Evolutionary conservation across 1,140 invertebrate genomes (phyloP).

Genomic region (Heliothis subflexa): DNA sequence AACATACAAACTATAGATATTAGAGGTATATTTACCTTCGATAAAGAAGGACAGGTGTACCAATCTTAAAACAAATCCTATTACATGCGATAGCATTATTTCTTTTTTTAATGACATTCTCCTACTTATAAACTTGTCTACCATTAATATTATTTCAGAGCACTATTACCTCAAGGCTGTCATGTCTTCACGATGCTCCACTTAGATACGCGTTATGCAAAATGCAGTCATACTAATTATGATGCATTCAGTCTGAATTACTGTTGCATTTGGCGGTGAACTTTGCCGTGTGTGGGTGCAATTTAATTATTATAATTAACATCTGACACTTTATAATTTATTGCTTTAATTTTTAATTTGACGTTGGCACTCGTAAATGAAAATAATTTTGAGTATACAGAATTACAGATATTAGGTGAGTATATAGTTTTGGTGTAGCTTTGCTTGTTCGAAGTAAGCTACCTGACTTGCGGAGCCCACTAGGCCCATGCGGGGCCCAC

Average conservation of each 20-base stretch:
- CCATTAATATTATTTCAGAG: neutral
- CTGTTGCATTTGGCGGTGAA: neutral
- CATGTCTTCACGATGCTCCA: conserved; percentile 12
- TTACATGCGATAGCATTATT: too few species aligned
- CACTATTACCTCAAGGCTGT: conserved; percentile 16
- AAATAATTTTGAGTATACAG: too few species aligned
- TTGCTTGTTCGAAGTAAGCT: too few species aligned
- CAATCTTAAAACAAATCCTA: too few species aligned
- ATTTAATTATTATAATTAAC: conserved; percentile 9
- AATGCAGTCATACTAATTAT: conserved; percentile 3
- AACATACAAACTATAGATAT: too few species aligned
- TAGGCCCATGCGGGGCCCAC: too few species aligned
- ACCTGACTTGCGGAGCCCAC: too few species aligned
- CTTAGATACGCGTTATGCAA: conserved; percentile 28
- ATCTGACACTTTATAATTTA: neutral
- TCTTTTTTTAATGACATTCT: conserved; percentile 1
- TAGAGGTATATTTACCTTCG: too few species aligned
- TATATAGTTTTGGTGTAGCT: neutral
- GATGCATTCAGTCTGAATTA: conserved; percentile 21
- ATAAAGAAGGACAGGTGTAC: too few species aligned
- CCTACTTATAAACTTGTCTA: neutral
- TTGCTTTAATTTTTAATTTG: neutral
- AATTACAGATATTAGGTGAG: neutral
- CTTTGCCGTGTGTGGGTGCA: neutral
- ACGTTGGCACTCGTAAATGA: neutral